Percentiles rank a stretch among this genome's conserved stretches.
Conservation (phyloP, 2,113 vertebrate species). For the Gavialis gangeticus region DNA sequence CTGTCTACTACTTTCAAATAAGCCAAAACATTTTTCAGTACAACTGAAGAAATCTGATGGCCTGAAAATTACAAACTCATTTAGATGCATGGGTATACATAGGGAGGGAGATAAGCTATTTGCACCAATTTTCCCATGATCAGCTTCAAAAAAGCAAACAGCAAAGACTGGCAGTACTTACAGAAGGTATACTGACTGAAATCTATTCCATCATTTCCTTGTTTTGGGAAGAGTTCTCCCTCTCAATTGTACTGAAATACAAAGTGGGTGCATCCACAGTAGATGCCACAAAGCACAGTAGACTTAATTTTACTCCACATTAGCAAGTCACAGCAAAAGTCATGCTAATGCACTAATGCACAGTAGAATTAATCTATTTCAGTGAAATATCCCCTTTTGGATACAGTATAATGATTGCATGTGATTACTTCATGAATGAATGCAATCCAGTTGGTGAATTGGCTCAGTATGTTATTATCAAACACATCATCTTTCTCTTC, state of each 20-base stretch:
- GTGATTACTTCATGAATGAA: background rate
- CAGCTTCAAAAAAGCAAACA: background rate
- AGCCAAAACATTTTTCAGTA: constrained; percentile 10
- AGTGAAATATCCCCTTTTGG: too few species aligned
- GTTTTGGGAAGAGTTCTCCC: background rate
- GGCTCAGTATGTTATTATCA: background rate
- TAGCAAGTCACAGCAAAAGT: too few species aligned
- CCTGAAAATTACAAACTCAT: background rate
- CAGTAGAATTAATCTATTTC: too few species aligned
- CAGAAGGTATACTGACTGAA: background rate
- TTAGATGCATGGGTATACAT: background rate
- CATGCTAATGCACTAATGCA: too few species aligned
- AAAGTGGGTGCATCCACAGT: too few species aligned
- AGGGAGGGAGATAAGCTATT: background rate
- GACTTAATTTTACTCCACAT: too few species aligned
- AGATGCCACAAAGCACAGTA: too few species aligned
- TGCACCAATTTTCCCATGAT: background rate
- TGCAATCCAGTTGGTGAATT: background rate
- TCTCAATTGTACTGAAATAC: background rate
- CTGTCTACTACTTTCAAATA: constrained; percentile 36
- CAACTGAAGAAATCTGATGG: background rate
- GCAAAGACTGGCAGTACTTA: background rate
- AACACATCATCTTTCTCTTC: background rate
- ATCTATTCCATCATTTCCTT: background rate
- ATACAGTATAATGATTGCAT: background rate